phyloP scores from a whole-genome alignment of 1,140 invertebrate species.

The Maniola jurtina region DNA sequence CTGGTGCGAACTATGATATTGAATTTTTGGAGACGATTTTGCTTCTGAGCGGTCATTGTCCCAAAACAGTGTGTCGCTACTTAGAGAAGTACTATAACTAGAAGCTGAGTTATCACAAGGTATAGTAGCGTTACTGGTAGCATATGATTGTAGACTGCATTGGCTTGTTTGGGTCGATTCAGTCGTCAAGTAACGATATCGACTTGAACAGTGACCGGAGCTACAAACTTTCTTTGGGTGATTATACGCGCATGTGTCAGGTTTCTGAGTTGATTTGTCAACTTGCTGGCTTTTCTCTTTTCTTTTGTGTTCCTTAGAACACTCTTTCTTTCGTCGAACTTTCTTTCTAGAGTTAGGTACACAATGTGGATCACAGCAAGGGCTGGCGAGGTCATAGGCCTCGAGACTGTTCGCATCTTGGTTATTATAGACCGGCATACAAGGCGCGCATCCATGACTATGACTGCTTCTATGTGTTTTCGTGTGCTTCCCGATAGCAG shows the following conservation, averaged over 20 bases:
- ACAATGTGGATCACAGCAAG: constrained; percentile 90
- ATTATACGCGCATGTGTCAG: constrained; percentile 56
- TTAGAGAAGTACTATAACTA: constrained; percentile 89
- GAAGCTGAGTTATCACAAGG: constrained; percentile 84
- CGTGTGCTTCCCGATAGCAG: constrained; percentile 50
- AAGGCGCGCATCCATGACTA: constrained; percentile 86
- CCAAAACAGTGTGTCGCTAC: constrained; percentile 91
- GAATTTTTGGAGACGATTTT: constrained; percentile 71
- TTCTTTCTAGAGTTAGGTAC: constrained; percentile 86
- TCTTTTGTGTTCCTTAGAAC: constrained; percentile 80
- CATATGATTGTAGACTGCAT: constrained; percentile 89
- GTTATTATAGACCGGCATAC: constrained; percentile 82
- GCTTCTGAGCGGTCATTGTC: constrained; percentile 77
- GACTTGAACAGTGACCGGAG: constrained; percentile 58
- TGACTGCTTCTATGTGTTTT: constrained; percentile 70
- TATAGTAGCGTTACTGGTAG: constrained; percentile 82
- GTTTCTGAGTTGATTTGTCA: constrained; percentile 69
- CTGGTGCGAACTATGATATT: constrained; percentile 74
- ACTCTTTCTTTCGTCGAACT: constrained; percentile 81
- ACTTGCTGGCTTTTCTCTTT: constrained; percentile 74
- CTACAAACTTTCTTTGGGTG: constrained; percentile 67
- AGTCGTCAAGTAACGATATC: constrained; percentile 76
- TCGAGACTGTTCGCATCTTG: constrained; percentile 87
- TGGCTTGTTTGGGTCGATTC: constrained; percentile 84
- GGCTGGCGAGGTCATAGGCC: constrained; percentile 90